phyloP scores from a whole-genome alignment of 1,140 invertebrate species.

The Drosophila melanogaster region DNA sequence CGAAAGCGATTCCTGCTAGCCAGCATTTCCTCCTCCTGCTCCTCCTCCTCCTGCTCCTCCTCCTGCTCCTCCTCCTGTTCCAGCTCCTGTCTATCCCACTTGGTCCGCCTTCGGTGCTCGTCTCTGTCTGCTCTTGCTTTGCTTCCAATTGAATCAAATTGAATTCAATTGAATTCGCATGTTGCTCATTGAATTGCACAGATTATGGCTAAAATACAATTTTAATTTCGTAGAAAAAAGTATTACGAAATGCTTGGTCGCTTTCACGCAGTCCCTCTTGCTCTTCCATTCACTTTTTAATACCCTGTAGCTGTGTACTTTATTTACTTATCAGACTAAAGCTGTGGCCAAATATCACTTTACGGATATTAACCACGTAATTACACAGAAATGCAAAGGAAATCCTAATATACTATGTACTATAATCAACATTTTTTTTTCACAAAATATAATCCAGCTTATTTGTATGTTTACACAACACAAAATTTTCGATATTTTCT shows the following conservation, averaged over 20 bases:
- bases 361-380: background rate
- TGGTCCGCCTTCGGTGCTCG: background rate
- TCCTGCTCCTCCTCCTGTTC: background rate
- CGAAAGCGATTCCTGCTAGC: slow-evolving; percentile 4
- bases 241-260: slow-evolving; percentile 5
- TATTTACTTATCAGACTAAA: background rate
- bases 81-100: too few relatives aligned
- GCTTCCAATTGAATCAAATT: slow-evolving; percentile 72
- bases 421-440: too few relatives aligned
- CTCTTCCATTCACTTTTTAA: background rate
- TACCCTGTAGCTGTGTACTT: slow-evolving; percentile 7
- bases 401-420: too few relatives aligned
- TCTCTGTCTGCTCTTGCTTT: slow-evolving; percentile 33
- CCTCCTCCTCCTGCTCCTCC: background rate
- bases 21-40: background rate
- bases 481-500: too few relatives aligned
- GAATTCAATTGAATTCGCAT: slow-evolving; percentile 78
- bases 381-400: too few relatives aligned
- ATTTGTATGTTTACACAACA: too few relatives aligned
- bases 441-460: too few relatives aligned
- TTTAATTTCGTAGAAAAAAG: slow-evolving; percentile 68
- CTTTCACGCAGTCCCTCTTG: background rate
- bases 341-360: background rate
- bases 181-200: slow-evolving; percentile 75
- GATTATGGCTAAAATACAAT: slow-evolving; percentile 78